These are phyloP conservation scores for Acanthosepion esculentum DNA, from an alignment of 2,888 invertebrate species.

Conservation along the genomic window DNA sequence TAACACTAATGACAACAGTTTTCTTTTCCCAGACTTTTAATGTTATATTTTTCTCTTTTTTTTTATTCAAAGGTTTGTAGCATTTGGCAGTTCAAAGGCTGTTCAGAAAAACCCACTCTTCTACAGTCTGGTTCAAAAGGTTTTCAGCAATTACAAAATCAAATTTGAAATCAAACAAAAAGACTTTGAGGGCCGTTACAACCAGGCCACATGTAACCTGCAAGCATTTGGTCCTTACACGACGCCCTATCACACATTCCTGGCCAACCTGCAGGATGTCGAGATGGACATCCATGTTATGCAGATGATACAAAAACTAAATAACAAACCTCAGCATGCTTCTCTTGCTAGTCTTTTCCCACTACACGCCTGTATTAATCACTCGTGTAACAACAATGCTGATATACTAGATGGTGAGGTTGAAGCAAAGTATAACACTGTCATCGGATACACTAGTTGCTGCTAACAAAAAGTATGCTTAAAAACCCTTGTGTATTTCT, in stretches of 20 bases:
- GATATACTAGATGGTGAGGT: slow-evolving; percentile 64
- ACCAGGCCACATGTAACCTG: slow-evolving; percentile 69
- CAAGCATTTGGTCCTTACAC: slow-evolving; percentile 64
- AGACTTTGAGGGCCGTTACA: slow-evolving; percentile 67
- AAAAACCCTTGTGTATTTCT: no score
- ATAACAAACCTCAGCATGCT: slow-evolving; percentile 57
- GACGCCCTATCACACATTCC: slow-evolving; percentile 63
- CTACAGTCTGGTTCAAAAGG: slow-evolving; percentile 58
- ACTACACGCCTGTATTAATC: slow-evolving; percentile 68
- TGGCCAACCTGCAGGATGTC: slow-evolving; percentile 54
- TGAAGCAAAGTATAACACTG: no score
- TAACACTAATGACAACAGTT: no score
- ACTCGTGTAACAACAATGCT: slow-evolving; percentile 68
- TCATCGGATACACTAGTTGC: no score
- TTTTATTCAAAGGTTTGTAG: slow-evolving; percentile 62
- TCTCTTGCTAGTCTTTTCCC: slow-evolving; percentile 68
- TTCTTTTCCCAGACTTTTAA: no score
- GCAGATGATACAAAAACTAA: slow-evolving; percentile 58
- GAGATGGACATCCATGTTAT: slow-evolving; percentile 57
- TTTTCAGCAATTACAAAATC: slow-evolving; percentile 63
- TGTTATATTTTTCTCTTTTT: background rate
- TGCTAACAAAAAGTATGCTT: no score
- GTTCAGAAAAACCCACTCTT: slow-evolving; percentile 62
- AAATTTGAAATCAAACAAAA: slow-evolving; percentile 62
- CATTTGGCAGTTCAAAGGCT: slow-evolving; percentile 61